These are phyloP conservation scores for Drosophila borealis DNA, from an alignment of 2,888 invertebrate genomes.

Conservation along the genomic window DNA sequence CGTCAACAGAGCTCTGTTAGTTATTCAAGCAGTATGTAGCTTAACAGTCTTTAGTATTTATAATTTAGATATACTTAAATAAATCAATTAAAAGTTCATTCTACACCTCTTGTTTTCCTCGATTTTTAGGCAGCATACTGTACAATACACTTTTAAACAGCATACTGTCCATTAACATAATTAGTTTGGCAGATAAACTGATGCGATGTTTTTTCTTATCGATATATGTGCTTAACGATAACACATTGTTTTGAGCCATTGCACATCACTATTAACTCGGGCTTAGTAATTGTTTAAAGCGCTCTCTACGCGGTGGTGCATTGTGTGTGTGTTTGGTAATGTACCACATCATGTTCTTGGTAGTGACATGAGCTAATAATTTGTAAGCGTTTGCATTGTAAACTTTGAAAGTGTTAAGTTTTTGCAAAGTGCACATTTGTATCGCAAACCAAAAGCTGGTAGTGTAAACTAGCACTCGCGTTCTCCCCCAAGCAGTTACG, in stretches of 20 bases:
- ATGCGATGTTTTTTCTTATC: slow-evolving; percentile 14
- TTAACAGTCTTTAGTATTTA: too few species aligned
- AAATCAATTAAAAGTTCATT: too few species aligned
- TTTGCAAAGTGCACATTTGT: neutral
- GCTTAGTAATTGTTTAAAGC: slow-evolving; percentile 47
- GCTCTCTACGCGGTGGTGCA: slow-evolving; percentile 13
- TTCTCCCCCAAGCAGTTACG: slow-evolving; percentile 18
- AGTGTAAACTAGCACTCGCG: slow-evolving; percentile 4
- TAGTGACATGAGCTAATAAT: slow-evolving; percentile 10
- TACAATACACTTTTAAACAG: neutral
- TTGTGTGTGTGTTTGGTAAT: slow-evolving; percentile 9
- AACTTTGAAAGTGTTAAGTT: slow-evolving; percentile 10
- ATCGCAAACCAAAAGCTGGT: neutral
- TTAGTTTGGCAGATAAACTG: slow-evolving; percentile 12
- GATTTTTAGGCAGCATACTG: neutral
- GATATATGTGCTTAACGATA: slow-evolving; percentile 15
- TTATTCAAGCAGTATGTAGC: neutral
- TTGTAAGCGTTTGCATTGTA: slow-evolving; percentile 8
- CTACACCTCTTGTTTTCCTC: neutral
- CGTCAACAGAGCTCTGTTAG: slow-evolving; percentile 28
- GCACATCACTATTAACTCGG: slow-evolving; percentile 35
- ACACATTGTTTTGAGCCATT: neutral
- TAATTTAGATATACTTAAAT: too few species aligned
- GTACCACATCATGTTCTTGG: slow-evolving; percentile 7
- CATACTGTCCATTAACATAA: too few species aligned